Evolutionary conservation across 2,797 vertebrate species (phyloP).

Genomic region (Carcharodon carcharias): DNA sequence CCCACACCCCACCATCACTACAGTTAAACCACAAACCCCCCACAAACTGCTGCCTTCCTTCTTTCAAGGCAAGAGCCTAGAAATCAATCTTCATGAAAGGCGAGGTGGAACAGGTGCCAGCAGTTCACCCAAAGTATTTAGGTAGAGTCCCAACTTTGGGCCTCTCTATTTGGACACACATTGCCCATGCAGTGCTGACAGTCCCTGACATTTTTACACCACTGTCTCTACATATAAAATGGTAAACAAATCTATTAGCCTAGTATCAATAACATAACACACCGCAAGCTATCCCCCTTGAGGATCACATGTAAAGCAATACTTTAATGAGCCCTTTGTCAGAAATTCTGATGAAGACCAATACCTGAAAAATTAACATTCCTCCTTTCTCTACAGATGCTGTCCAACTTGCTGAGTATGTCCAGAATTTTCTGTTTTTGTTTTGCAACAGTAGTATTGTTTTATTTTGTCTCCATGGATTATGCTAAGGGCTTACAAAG

Average conservation of each 20-base stretch:
- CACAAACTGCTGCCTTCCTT: neutral
- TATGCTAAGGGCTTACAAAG: neutral
- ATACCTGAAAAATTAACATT: neutral
- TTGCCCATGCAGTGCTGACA: neutral
- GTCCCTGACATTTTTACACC: neutral
- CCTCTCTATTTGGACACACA: neutral
- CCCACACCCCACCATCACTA: too few species aligned
- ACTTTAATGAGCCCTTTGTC: neutral
- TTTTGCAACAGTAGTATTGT: neutral
- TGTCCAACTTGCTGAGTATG: neutral
- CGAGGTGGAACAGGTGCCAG: neutral
- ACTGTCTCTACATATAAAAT: neutral
- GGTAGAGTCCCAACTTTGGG: neutral
- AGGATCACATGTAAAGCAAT: neutral
- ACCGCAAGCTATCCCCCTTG: neutral
- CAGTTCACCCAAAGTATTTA: neutral
- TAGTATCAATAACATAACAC: neutral
- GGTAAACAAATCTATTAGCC: neutral
- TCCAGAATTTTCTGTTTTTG: neutral
- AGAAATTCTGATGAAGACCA: neutral
- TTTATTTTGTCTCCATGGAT: neutral
- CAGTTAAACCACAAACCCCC: too few species aligned
- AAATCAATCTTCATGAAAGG: neutral
- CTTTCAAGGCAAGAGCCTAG: neutral
- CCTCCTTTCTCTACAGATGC: neutral